Evolutionary conservation across 1,140 invertebrate species (phyloP).

Genomic region (Magallana gigas): DNA sequence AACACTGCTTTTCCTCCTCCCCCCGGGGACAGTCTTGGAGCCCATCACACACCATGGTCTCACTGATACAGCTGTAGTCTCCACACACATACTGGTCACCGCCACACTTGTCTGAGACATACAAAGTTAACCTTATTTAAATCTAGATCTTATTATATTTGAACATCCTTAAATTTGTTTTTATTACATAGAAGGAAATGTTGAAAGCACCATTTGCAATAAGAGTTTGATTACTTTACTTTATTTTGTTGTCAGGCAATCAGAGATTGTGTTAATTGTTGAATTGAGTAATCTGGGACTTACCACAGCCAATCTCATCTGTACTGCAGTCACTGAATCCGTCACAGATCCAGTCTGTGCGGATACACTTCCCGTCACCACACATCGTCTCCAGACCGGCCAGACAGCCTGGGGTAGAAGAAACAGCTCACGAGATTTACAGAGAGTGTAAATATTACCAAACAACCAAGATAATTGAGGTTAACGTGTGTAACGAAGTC

Average conservation of each 20-base stretch:
- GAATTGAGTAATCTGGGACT: neutral
- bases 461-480: too few species aligned
- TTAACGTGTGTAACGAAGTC: too few species aligned
- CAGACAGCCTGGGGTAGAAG: conserved; percentile 31
- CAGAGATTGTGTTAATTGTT: neutral
- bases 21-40: conserved; percentile 12
- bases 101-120: conserved; percentile 41
- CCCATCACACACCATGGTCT: conserved; percentile 45
- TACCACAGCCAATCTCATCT: conserved; percentile 68
- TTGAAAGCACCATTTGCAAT: too few species aligned
- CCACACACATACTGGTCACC: conserved; percentile 40
- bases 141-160: too few species aligned
- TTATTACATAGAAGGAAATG: too few species aligned
- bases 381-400: conserved; percentile 42
- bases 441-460: too few species aligned
- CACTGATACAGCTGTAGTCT: conserved; percentile 51
- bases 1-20: conserved; percentile 42
- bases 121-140: too few species aligned
- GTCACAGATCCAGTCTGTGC: conserved; percentile 63
- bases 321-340: conserved; percentile 61
- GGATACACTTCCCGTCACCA: conserved; percentile 60
- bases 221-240: too few species aligned
- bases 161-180: too few species aligned
- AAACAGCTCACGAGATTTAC: neutral
- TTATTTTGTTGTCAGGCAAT: neutral